A percentile compares a stretch with the other conserved stretches of the same genome.
Evolutionary conservation across 1,140 invertebrate species (phyloP).

Genomic region (Hestina assimilis): DNA sequence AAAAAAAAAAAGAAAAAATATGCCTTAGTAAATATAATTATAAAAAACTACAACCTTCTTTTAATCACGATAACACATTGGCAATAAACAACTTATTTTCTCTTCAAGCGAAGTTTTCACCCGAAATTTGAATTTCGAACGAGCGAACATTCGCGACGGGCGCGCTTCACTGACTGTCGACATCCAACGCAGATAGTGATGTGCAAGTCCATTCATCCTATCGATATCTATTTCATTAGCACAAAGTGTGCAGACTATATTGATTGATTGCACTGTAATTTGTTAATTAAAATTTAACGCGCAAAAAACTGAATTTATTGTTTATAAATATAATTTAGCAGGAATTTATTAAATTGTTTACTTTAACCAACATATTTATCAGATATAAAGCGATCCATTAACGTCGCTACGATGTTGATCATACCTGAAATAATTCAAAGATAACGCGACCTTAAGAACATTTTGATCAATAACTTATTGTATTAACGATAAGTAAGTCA

Average conservation of each 20-base stretch:
- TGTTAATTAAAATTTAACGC: too few relatives aligned
- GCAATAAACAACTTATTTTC: constrained; percentile 31
- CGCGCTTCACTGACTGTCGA: constrained; percentile 55
- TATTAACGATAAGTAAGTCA: neutral
- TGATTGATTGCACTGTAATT: too few relatives aligned
- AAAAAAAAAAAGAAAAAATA: constrained; percentile 2
- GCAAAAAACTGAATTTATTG: too few relatives aligned
- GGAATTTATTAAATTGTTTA: neutral
- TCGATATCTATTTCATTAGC: constrained; percentile 14
- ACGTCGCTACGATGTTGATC: neutral
- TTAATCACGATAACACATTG: constrained; percentile 31
- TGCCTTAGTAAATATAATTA: neutral
- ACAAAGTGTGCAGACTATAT: too few relatives aligned
- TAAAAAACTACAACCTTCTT: constrained; percentile 32
- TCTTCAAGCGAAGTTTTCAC: constrained; percentile 41
- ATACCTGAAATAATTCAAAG: constrained; percentile 3
- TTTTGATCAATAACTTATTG: neutral
- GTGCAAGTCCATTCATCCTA: constrained; percentile 11
- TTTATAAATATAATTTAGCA: neutral
- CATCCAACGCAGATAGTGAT: constrained; percentile 35
- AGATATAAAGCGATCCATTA: constrained; percentile 13
- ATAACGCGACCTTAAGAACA: constrained; percentile 4
- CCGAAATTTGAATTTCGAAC: constrained; percentile 38
- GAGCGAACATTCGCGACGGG: constrained; percentile 49
- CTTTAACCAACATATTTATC: constrained; percentile 3